Evolutionary conservation across 2,797 vertebrate species (phyloP).

Genomic region (Lindbergichthys nudifrons): DNA sequence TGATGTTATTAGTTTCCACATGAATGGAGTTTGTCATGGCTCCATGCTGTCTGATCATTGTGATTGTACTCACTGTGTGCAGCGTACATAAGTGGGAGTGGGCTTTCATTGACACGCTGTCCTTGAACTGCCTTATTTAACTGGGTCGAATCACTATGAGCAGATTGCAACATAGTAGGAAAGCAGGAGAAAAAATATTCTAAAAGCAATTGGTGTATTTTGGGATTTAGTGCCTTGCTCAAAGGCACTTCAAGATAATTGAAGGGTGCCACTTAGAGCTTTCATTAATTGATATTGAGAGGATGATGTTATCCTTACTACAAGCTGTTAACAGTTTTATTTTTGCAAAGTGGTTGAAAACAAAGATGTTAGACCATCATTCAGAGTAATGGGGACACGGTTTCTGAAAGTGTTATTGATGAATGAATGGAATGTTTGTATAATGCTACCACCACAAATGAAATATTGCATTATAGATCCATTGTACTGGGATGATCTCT

Average conservation of each 20-base stretch:
- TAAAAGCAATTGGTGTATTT: not conserved
- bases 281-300: conserved; percentile 2
- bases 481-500: not conserved
- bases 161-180: not conserved
- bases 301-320: not conserved
- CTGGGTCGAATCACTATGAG: conserved; percentile 21
- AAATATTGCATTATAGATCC: not conserved
- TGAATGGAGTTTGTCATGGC: conserved; percentile 54
- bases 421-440: not conserved
- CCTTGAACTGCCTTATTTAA: conserved; percentile 57
- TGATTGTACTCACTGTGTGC: conserved; percentile 18
- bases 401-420: not conserved
- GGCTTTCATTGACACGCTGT: conserved; percentile 29
- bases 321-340: not conserved
- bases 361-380: not conserved
- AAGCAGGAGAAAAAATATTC: not conserved
- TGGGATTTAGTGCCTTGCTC: not conserved
- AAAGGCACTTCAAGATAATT: conserved; percentile 4
- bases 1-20: conserved; percentile 90
- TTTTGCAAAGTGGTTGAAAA: not conserved
- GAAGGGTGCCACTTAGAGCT: not conserved
- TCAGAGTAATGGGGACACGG: not conserved
- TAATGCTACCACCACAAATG: not conserved
- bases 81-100: conserved; percentile 16
- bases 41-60: conserved; percentile 36